These are phyloP conservation scores for rabbit (Oryctolagus cuniculus) DNA, from an alignment of 2,113 vertebrate genomes.

Conservation along the genomic window mOryCun1.1 NC_091447.1:17078501-17079000, in stretches of 20 bases:
- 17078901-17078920: neutral
- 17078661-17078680: neutral
- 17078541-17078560: neutral
- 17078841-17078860: no score
- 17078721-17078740: neutral
- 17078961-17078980: neutral
- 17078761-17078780: neutral
- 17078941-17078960: neutral
- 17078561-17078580: conserved; percentile 25
- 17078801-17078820: neutral
- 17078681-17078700: neutral
- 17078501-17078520: neutral
- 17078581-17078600: neutral
- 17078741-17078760: neutral
- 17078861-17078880: neutral
- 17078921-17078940: neutral
- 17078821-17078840: neutral
- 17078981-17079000: neutral
- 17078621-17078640: neutral
- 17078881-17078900: neutral
- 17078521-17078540: neutral
- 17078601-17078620: conserved; percentile 42
- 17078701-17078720: neutral
- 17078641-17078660: neutral
- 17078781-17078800: neutral